Evolutionary conservation across 2,888 invertebrate genomes (phyloP).

Genomic region (Anarsia innoxiella): DNA sequence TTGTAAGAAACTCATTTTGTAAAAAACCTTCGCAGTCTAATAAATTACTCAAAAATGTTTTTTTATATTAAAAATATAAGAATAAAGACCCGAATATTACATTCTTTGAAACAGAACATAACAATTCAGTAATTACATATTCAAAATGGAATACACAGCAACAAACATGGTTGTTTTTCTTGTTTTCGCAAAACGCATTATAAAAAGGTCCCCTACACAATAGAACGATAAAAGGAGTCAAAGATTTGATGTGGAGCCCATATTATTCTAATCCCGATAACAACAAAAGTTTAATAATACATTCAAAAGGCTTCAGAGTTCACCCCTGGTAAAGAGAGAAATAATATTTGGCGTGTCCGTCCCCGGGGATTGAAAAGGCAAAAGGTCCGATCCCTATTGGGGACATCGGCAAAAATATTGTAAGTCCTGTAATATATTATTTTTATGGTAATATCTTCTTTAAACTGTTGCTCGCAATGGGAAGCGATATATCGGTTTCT

Average conservation of each 20-base stretch:
- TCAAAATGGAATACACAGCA: not conserved
- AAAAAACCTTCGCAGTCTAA: not conserved
- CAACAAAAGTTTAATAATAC: slow-evolving; percentile 61
- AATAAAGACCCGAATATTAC: not conserved
- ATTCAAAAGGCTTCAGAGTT: slow-evolving; percentile 47
- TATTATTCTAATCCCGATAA: slow-evolving; percentile 52
- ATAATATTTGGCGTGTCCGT: slow-evolving; percentile 51
- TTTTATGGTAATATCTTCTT: slow-evolving; percentile 9
- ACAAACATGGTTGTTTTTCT: slow-evolving; percentile 3
- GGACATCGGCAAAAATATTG: slow-evolving; percentile 48
- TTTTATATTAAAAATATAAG: not conserved
- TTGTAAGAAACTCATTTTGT: too few relatives aligned
- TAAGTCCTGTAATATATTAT: slow-evolving; percentile 22
- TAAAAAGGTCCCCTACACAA: slow-evolving; percentile 16
- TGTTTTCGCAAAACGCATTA: slow-evolving; percentile 5
- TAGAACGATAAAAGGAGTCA: slow-evolving; percentile 25
- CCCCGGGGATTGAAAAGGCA: slow-evolving; percentile 53
- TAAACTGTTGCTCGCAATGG: not conserved
- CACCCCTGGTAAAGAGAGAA: slow-evolving; percentile 43
- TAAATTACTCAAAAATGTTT: not conserved
- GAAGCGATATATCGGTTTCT: too few relatives aligned
- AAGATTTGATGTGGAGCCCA: slow-evolving; percentile 34
- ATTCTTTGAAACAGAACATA: not conserved
- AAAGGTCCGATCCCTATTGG: slow-evolving; percentile 55
- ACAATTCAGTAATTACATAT: not conserved